These are phyloP conservation scores for Cichladusa arquata DNA, from an alignment of 2,113 vertebrate species.

Conservation along the genomic window DNA sequence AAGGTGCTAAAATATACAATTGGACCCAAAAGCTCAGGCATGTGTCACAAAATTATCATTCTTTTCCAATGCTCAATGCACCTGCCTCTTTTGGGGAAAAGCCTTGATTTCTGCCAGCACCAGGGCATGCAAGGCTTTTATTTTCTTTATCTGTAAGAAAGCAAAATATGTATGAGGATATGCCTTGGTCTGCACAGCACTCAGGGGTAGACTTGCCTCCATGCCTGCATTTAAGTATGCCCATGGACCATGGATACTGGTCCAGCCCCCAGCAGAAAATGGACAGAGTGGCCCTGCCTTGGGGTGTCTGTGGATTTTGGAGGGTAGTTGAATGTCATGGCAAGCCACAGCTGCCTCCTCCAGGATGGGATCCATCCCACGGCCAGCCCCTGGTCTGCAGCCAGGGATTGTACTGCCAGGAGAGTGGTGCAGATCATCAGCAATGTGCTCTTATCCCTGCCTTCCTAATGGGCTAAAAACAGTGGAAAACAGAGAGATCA, in stretches of 20 bases:
- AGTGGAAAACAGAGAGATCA: background rate
- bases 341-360: background rate
- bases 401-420: background rate
- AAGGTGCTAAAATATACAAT: background rate
- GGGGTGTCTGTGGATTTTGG: background rate
- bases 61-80: background rate
- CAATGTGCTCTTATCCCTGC: background rate
- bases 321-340: background rate
- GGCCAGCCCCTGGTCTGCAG: background rate
- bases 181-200: background rate
- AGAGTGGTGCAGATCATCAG: background rate
- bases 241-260: rapidly evolving
- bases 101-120: background rate
- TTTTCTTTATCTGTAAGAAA: background rate
- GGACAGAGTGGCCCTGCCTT: background rate
- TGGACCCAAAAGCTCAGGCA: background rate
- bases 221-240: background rate
- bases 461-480: background rate
- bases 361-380: background rate
- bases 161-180: background rate
- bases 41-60: background rate
- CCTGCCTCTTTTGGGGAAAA: background rate
- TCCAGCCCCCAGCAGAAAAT: background rate
- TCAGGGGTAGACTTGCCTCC: background rate
- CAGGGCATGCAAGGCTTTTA: background rate